Evolutionary conservation across 2,888 invertebrate species (phyloP), one percentile per base, ranked within the genome.

Genomic region (Diarsia brunnea): DNA sequence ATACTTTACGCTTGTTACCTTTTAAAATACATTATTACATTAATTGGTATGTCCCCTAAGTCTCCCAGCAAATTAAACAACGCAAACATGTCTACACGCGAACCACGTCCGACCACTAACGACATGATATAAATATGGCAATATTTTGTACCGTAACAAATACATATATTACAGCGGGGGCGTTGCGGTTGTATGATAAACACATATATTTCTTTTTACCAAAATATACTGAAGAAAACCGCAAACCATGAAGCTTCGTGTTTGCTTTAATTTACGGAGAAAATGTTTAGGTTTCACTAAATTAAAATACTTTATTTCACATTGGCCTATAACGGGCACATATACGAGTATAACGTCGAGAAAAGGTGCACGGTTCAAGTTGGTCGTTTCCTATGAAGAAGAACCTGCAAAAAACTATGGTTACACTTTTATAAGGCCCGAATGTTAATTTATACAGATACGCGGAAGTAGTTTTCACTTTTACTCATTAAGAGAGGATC

Each of bases 71-170:
- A 80, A 73, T 61, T 60, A 47, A 72, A 72, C 4, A 61, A 64
- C 49, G 14, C 75, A 53, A 55, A 64, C 61, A 58, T 47, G 65
- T 65, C 51, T 47, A 60, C 81, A 75, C 64, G 75, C 76, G 61
- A 47, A 47, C 64, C 45, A 58, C 21, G n/a, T 14, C 47, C 11
- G 24, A 72, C 78, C 69, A 67, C 72, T 69, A 69, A 78, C 67
- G 58, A 70, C 53, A 27, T 64, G 58, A 70, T 64, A 53, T 45
- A 69, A 73, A 82, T 53, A 70, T 53, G 19, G 60, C 69, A 45
- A 68, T 70, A 75, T 69, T 63, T 61, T 64, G 12, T 77, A 84
- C 71, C 63, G 71, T 72, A 67, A 76, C 38, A 55, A 68, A 81
- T 66, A n/a, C 58, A 71, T 27, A 53, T 61, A 67, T 63, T 65